Conservation (phyloP, 2,888 invertebrate genomes). For the Epirrhoe alternata region DNA sequence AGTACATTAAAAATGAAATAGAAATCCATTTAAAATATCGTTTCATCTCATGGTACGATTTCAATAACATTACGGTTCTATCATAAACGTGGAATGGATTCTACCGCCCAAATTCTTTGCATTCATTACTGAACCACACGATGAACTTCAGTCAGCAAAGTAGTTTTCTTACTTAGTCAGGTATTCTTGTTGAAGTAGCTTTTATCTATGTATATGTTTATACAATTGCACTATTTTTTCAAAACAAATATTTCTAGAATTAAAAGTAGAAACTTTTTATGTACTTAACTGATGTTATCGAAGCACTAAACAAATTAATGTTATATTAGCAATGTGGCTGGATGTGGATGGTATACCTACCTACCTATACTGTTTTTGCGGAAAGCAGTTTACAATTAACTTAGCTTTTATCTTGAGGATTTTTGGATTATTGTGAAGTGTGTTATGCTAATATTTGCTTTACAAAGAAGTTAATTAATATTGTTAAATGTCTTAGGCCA, state of each 20-base stretch:
- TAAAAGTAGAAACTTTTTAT: background rate
- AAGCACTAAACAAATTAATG: slow-evolving; percentile 1
- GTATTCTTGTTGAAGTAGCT: background rate
- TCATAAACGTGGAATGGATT: background rate
- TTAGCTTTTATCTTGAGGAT: slow-evolving; percentile 16
- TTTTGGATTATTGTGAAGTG: slow-evolving; percentile 21
- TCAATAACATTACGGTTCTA: background rate
- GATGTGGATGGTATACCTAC: slow-evolving; percentile 2
- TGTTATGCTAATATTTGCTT: slow-evolving; percentile 21
- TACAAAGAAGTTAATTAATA: slow-evolving; percentile 26
- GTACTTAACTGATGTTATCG: slow-evolving; percentile 2
- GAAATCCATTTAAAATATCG: too few relatives aligned
- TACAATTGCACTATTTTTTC: background rate
- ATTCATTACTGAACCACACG: too few relatives aligned
- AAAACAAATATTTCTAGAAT: slow-evolving; percentile 1
- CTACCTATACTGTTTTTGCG: slow-evolving; percentile 6
- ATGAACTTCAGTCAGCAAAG: background rate
- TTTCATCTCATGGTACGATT: too few relatives aligned
- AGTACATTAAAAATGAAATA: too few relatives aligned
- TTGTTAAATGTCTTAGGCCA: slow-evolving; percentile 58
- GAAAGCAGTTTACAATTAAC: slow-evolving; percentile 5
- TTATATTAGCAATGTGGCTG: background rate
- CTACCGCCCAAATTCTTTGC: background rate
- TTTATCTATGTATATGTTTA: background rate
- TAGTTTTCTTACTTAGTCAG: background rate